phyloP scores from a whole-genome alignment of 2,797 vertebrate genomes.

The Danio choprae region DNA sequence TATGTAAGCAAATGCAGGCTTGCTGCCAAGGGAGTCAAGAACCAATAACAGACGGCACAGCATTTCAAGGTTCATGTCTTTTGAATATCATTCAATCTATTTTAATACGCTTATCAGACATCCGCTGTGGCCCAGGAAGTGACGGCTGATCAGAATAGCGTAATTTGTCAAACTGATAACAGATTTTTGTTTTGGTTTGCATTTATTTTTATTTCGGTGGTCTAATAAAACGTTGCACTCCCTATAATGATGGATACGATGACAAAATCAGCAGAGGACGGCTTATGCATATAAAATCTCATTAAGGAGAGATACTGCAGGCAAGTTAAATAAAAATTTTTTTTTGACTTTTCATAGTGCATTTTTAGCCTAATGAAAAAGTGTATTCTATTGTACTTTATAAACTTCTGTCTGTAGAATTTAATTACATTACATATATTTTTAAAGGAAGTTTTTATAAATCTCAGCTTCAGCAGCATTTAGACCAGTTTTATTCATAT shows the following conservation, averaged over 20 bases:
- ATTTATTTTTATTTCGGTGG: constrained; percentile 23
- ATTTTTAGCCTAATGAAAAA: no score
- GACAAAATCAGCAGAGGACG: constrained; percentile 1
- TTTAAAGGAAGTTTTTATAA: no score
- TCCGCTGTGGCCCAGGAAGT: constrained; percentile 37
- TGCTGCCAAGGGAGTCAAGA: constrained; percentile 14
- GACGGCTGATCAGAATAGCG: constrained; percentile 19
- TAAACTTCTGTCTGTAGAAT: no score
- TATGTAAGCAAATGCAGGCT: constrained; percentile 18
- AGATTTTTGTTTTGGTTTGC: constrained; percentile 17
- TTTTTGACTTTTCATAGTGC: no score
- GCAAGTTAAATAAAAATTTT: no score
- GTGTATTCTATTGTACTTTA: no score
- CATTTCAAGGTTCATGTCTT: constrained; percentile 34
- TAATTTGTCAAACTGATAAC: constrained; percentile 40
- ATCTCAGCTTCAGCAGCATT: no score
- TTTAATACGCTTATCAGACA: constrained; percentile 51
- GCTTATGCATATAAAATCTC: not conserved
- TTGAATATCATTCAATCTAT: constrained; percentile 35
- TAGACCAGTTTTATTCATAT: no score
- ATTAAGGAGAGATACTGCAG: no score
- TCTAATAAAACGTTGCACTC: constrained; percentile 31
- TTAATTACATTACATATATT: no score
- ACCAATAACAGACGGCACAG: constrained; percentile 8
- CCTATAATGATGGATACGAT: constrained; percentile 13